Conservation (phyloP, 2,113 vertebrate genomes). For the Semnornis frantzii region DNA sequence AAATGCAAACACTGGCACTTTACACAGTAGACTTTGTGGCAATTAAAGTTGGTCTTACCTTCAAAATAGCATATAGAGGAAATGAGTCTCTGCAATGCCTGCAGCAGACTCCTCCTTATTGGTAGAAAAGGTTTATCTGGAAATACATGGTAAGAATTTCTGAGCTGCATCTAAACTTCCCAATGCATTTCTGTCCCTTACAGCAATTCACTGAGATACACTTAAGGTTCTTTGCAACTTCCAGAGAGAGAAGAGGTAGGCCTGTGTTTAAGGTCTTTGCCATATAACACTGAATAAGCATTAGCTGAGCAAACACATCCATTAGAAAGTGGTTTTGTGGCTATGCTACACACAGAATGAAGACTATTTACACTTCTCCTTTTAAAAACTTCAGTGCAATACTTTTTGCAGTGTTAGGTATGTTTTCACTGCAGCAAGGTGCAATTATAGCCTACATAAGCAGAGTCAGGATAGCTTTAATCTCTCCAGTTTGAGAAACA, state of each 20-base stretch:
- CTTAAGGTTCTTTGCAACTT: not conserved
- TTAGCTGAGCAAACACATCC: not conserved
- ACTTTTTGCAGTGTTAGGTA: not conserved
- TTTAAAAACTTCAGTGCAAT: not conserved
- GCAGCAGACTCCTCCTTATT: not conserved
- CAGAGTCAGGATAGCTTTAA: not conserved
- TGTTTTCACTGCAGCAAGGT: not conserved
- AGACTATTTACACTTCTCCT: not conserved
- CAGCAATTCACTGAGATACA: not conserved
- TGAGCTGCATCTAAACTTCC: not conserved
- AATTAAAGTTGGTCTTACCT: not conserved
- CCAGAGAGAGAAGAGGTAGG: not conserved
- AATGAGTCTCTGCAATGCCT: not conserved
- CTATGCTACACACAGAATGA: not conserved
- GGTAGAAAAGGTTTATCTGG: not conserved
- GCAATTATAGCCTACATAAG: not conserved
- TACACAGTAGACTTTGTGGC: too few relatives aligned
- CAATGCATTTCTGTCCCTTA: not conserved
- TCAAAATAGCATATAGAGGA: not conserved
- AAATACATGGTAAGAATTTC: not conserved
- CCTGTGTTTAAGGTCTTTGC: not conserved
- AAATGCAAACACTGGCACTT: not conserved
- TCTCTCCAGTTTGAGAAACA: not conserved
- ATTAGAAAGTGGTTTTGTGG: not conserved
- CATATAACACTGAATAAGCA: not conserved